phyloP scores from a whole-genome alignment of 1,140 invertebrate genomes.

The Hesperophylax magnus region DNA sequence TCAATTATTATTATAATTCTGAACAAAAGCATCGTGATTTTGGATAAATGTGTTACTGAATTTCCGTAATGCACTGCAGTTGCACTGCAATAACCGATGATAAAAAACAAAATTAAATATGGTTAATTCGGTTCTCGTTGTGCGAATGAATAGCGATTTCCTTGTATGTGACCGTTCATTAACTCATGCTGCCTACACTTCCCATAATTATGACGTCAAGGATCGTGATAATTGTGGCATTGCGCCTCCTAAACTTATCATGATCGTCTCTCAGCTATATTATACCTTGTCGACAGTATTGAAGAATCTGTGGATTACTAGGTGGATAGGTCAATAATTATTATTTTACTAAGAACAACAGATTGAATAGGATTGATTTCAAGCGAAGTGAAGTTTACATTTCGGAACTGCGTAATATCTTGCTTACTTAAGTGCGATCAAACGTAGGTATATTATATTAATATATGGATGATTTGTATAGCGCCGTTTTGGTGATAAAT shows the following conservation, averaged over 20 bases:
- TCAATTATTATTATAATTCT: neutral
- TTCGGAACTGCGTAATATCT: too few relatives aligned
- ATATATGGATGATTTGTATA: too few relatives aligned
- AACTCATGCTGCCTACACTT: constrained; percentile 22
- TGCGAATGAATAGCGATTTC: constrained; percentile 14
- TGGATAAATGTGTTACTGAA: neutral
- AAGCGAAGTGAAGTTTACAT: too few relatives aligned
- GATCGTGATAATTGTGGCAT: constrained; percentile 40
- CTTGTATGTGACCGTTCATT: constrained; percentile 33
- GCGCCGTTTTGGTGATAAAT: too few relatives aligned
- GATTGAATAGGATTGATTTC: too few relatives aligned
- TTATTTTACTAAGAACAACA: too few relatives aligned
- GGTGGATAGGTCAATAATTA: too few relatives aligned
- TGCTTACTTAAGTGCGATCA: too few relatives aligned
- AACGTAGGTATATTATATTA: too few relatives aligned
- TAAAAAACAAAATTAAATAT: constrained; percentile 17
- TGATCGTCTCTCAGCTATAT: neutral
- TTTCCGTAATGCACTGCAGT: constrained; percentile 17
- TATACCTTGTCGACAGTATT: too few relatives aligned
- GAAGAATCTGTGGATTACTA: too few relatives aligned
- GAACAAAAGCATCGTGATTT: constrained; percentile 27
- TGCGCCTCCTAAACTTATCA: constrained; percentile 33
- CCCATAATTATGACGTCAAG: constrained; percentile 31
- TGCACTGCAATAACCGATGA: neutral
- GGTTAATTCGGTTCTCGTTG: constrained; percentile 23